Evolutionary conservation across 2,888 invertebrate species (phyloP).

Genomic region (Nomada hirtipes): DNA sequence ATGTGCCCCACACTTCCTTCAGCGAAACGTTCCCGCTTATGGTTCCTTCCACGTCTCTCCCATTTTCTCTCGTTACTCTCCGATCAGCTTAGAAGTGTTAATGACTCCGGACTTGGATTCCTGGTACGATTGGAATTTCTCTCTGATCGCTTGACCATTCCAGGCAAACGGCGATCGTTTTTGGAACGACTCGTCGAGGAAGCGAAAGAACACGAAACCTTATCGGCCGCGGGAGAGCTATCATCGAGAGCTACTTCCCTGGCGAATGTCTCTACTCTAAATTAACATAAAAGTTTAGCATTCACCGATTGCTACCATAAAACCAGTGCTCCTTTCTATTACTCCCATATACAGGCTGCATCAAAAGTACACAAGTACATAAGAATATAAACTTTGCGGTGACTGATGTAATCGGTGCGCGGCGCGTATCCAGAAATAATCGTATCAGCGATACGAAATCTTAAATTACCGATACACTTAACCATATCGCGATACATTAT

Average conservation of each 20-base stretch:
- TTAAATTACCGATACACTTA: too few relatives aligned
- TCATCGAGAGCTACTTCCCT: neutral
- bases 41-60: slow-evolving; percentile 53
- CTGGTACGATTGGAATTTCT: slow-evolving; percentile 74
- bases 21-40: slow-evolving; percentile 39
- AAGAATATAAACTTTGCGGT: too few relatives aligned
- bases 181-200: slow-evolving; percentile 31
- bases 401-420: too few relatives aligned
- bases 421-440: too few relatives aligned
- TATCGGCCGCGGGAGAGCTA: neutral
- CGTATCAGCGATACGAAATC: too few relatives aligned
- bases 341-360: too few relatives aligned
- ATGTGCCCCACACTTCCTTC: slow-evolving; percentile 52
- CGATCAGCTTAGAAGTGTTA: slow-evolving; percentile 71
- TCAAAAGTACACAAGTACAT: too few relatives aligned
- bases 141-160: slow-evolving; percentile 43
- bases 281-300: neutral
- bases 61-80: slow-evolving; percentile 61
- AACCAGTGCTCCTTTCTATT: too few relatives aligned
- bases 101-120: slow-evolving; percentile 73
- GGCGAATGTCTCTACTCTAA: neutral
- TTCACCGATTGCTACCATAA: neutral
- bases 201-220: slow-evolving; percentile 25
- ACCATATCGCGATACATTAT: too few relatives aligned
- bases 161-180: slow-evolving; percentile 11